Evolutionary conservation across 2,113 vertebrate species (phyloP), one percentile per base, ranked within the genome.

Genomic region (Thomomys bottae): DNA sequence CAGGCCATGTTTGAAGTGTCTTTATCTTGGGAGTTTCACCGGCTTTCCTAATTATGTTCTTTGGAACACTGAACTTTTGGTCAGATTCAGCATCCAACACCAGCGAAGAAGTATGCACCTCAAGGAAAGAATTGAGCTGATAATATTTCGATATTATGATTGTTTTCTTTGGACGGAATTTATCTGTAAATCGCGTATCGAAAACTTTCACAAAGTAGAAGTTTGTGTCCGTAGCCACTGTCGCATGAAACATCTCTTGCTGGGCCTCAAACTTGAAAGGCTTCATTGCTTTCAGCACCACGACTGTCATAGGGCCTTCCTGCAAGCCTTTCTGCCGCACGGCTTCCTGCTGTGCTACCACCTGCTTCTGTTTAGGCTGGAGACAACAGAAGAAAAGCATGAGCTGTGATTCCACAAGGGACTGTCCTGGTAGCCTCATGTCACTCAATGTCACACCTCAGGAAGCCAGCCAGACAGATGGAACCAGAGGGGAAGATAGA

Each of bases 181-280:
- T 87, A 67, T 77, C 78, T 75, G 87, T 75, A 20, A 90, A 6
- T 24, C 40, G 20, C 64, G n/a, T 80, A 24, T 84, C 38, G 42
- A 88, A 84, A 88, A 87, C 42, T 72, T 81, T 92, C 21, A 91
- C 85, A 32, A 45, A 59, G 24, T 86, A 79, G 54, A 93, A 76
- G 5, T 38, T 26, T 9, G 9, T 88, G 26, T 75, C 49, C 4
- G 17, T 80, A 40, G 78, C 68, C 66, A 92, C 81, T 5, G 77
- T 54, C 14, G 76, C 66, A 18, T 83, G 89, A n/a, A 87, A 70
- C 67, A 94, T 83, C 66, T 79, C 12, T 49, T 82, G 54, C 24
- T 72, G 8, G 34, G 87, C 54, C 34, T 93, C 57, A 67, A 72
- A 79, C 32, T 66, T 18, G 0, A 95, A 87, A 11, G 42, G 84